Evolutionary conservation across 1,140 invertebrate genomes (phyloP).

Genomic region (Drosophila mayri): DNA sequence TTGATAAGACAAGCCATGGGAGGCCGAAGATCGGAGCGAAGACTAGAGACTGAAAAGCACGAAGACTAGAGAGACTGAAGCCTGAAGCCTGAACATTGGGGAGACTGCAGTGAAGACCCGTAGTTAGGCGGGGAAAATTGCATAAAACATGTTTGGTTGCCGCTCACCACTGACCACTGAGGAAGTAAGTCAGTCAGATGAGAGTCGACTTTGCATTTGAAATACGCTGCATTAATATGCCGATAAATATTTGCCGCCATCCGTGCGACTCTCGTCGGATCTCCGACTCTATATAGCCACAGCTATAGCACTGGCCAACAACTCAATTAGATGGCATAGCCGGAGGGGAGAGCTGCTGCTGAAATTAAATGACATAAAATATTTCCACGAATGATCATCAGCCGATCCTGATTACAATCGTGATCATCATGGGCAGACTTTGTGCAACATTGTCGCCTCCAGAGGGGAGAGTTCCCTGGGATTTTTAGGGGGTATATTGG

Average conservation of each 20-base stretch:
- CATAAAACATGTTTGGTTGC: slow-evolving; percentile 74
- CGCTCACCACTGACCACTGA: slow-evolving; percentile 45
- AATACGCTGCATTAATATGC: slow-evolving; percentile 82
- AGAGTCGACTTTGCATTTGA: slow-evolving; percentile 64
- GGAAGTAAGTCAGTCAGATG: slow-evolving; percentile 67
- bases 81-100: neutral
- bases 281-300: slow-evolving; percentile 4
- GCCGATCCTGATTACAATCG: slow-evolving; percentile 42
- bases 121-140: slow-evolving; percentile 58
- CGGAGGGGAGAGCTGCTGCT: slow-evolving; percentile 22
- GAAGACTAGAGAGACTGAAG: slow-evolving; percentile 1
- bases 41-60: neutral
- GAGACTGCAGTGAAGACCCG: slow-evolving; percentile 1
- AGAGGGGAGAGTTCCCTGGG: slow-evolving; percentile 15
- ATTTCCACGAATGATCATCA: slow-evolving; percentile 60
- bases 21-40: slow-evolving; percentile 6
- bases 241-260: slow-evolving; percentile 70
- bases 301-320: slow-evolving; percentile 49
- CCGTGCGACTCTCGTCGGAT: slow-evolving; percentile 28
- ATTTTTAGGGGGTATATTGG: neutral
- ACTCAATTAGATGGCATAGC: slow-evolving; percentile 79
- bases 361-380: slow-evolving; percentile 79
- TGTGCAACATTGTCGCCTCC: slow-evolving; percentile 58
- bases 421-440: slow-evolving; percentile 48
- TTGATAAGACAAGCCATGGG: slow-evolving; percentile 69